Conservation (phyloP, 2,113 vertebrate species). For the Apteryx mantelli region DNA sequence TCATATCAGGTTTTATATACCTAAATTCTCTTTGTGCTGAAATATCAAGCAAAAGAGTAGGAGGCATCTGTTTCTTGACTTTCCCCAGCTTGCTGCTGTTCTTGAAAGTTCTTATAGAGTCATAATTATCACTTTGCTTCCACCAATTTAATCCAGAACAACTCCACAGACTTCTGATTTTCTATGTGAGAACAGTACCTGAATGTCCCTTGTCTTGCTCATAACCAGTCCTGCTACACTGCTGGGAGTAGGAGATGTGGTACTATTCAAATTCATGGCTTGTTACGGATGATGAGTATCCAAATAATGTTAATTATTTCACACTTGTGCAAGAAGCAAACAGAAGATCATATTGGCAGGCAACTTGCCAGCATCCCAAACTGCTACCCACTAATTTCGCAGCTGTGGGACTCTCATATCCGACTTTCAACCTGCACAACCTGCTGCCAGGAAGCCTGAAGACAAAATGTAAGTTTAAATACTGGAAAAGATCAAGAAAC, state of each 20-base stretch:
- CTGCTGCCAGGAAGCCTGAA: slow-evolving; percentile 21
- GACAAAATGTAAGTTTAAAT: slow-evolving; percentile 39
- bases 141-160: not conserved
- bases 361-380: slow-evolving; percentile 24
- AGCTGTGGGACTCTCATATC: slow-evolving; percentile 6
- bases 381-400: slow-evolving; percentile 14
- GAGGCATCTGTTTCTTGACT: not conserved
- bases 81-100: not conserved
- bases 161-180: not conserved
- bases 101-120: not conserved
- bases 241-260: not conserved
- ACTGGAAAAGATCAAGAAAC: not conserved
- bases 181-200: not conserved
- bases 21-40: not conserved
- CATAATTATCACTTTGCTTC: not conserved
- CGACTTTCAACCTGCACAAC: not conserved
- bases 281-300: not conserved
- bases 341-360: slow-evolving; percentile 7
- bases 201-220: not conserved
- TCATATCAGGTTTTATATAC: not conserved
- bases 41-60: not conserved
- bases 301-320: slow-evolving; percentile 13
- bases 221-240: not conserved
- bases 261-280: not conserved
- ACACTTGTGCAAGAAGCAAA: not conserved